Conservation (phyloP, 1,140 invertebrate genomes). For the Zaprionus africanus region DNA sequence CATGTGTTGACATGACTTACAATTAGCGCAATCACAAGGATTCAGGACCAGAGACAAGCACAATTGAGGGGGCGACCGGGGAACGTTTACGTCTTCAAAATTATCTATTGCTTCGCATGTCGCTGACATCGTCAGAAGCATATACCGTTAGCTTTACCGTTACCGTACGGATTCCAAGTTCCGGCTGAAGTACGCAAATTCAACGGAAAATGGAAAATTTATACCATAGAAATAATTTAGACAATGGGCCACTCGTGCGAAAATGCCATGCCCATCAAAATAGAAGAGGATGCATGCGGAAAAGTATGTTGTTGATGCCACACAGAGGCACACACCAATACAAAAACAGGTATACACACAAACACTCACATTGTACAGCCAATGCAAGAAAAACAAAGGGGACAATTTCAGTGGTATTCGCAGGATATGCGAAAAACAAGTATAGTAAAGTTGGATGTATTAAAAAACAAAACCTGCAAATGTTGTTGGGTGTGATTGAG, state of each 20-base stretch:
- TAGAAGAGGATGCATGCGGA: conserved; percentile 11
- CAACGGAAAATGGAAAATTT: conserved; percentile 61
- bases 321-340: conserved; percentile 22
- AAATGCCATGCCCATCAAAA: conserved; percentile 65
- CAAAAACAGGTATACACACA: not conserved
- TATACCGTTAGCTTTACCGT: conserved; percentile 20
- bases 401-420: conserved; percentile 69
- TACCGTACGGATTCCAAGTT: conserved; percentile 8
- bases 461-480: not conserved
- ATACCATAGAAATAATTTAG: conserved; percentile 77
- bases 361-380: conserved; percentile 19
- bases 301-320: conserved; percentile 25
- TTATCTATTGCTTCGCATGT: conserved; percentile 70
- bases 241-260: conserved; percentile 79
- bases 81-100: conserved; percentile 64
- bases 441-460: not conserved
- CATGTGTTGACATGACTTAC: conserved; percentile 64
- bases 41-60: conserved; percentile 56
- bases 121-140: conserved; percentile 6
- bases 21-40: conserved; percentile 73
- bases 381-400: conserved; percentile 50
- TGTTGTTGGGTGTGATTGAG: not conserved
- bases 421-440: not conserved
- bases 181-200: conserved; percentile 56
- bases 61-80: not conserved